A percentile compares a stretch with the other conserved stretches of the same genome.
Evolutionary conservation across 2,797 vertebrate species (phyloP).

Genomic region (Petrocephalus sullivani): DNA sequence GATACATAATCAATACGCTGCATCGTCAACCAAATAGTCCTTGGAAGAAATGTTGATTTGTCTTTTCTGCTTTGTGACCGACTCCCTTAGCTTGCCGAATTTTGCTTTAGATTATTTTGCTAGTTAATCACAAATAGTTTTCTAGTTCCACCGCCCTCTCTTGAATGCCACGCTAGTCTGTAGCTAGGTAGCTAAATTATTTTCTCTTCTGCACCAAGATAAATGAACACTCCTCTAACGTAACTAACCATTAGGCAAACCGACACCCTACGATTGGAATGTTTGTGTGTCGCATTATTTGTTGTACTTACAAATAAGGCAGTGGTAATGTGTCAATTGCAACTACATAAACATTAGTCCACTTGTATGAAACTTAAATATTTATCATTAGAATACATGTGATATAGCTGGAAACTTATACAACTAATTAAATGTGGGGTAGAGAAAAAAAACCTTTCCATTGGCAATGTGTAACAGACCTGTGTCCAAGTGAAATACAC

Average conservation of each 20-base stretch:
- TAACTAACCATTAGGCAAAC: not conserved
- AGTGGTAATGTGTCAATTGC: not conserved
- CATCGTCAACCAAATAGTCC: slow-evolving; percentile 52
- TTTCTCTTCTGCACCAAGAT: not conserved
- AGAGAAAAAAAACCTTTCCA: not conserved
- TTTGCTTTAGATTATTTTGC: not conserved
- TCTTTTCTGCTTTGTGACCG: not conserved
- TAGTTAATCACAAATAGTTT: slow-evolving; percentile 7
- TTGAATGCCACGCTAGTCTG: slow-evolving; percentile 3
- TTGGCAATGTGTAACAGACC: not conserved
- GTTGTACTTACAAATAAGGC: not conserved
- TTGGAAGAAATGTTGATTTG: slow-evolving; percentile 2
- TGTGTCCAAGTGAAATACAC: not conserved
- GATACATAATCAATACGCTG: slow-evolving; percentile 66
- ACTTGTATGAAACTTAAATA: slow-evolving; percentile 8
- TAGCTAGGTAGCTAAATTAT: slow-evolving; percentile 15
- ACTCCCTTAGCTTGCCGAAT: not conserved
- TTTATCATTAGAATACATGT: not conserved
- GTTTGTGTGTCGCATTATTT: not conserved
- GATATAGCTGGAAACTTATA: not conserved
- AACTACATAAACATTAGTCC: not conserved
- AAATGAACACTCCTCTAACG: not conserved
- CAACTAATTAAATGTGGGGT: not conserved
- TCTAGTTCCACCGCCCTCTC: not conserved
- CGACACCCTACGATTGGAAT: not conserved